These are phyloP conservation scores for Oedothorax gibbosus DNA, from an alignment of 1,140 invertebrate genomes.

Conservation along the genomic window DNA sequence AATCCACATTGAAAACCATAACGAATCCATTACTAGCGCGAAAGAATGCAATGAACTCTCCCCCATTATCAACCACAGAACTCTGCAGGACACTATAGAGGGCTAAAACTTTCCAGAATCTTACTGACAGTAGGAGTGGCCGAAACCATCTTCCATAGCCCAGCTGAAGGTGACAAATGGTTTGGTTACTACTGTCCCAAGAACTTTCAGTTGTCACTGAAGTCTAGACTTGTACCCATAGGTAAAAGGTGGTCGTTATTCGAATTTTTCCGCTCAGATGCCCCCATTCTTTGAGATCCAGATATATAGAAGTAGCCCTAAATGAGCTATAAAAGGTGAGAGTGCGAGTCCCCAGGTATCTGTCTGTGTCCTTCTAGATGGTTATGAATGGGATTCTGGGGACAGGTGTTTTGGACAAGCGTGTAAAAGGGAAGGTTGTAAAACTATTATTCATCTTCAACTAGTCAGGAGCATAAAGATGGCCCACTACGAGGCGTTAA, in stretches of 20 bases:
- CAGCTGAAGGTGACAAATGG: constrained; percentile 33
- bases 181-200: constrained; percentile 8
- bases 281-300: neutral
- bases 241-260: too few species aligned
- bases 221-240: too few species aligned
- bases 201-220: too few species aligned
- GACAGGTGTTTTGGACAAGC: constrained; percentile 25
- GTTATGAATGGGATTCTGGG: constrained; percentile 2
- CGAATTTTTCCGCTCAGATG: neutral
- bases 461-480: constrained; percentile 15
- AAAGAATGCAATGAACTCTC: constrained; percentile 17
- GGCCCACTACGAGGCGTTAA: neutral
- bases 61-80: neutral
- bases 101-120: neutral
- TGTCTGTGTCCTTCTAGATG: neutral
- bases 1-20: neutral
- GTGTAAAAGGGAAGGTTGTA: constrained; percentile 22
- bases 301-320: neutral
- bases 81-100: neutral
- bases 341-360: neutral
- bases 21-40: constrained; percentile 27
- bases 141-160: neutral
- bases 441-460: constrained; percentile 15
- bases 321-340: constrained; percentile 22
- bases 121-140: constrained; percentile 21